Conservation (phyloP, 2,888 invertebrate species). For the Sarcophaga rosellei region DNA sequence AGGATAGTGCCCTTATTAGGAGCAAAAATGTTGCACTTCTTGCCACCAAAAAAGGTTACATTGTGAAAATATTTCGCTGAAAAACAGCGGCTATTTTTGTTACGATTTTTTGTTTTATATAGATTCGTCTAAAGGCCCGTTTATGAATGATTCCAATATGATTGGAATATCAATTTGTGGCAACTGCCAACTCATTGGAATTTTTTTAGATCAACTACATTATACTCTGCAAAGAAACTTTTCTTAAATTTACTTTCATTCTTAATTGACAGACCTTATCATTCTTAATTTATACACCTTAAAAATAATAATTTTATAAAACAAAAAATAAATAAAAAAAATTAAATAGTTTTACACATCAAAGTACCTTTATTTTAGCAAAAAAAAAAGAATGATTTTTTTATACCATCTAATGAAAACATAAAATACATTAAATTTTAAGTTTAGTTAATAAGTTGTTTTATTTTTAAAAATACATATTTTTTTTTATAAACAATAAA, state of each 20-base stretch:
- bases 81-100: too few relatives aligned
- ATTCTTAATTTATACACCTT: constrained; percentile 2
- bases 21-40: too few relatives aligned
- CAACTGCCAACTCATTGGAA: not conserved
- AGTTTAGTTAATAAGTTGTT: constrained; percentile 50
- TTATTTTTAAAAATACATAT: constrained; percentile 17
- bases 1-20: too few relatives aligned
- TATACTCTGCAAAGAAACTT: too few relatives aligned
- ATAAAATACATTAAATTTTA: constrained; percentile 64
- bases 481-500: constrained; percentile 21
- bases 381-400: constrained; percentile 56
- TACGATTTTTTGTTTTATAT: too few relatives aligned
- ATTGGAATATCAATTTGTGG: not conserved
- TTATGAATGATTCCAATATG: too few relatives aligned
- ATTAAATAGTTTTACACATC: constrained; percentile 37
- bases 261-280: too few relatives aligned
- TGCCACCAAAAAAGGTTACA: too few relatives aligned
- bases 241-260: too few relatives aligned
- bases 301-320: constrained; percentile 31
- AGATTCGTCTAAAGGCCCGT: too few relatives aligned
- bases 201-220: too few relatives aligned
- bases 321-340: constrained; percentile 15
- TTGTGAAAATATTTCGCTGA: not conserved
- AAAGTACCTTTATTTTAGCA: constrained; percentile 61
- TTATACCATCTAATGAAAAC: constrained; percentile 54